Conservation (phyloP, 2,888 invertebrate species). For the Orchesella flavescens region DNA sequence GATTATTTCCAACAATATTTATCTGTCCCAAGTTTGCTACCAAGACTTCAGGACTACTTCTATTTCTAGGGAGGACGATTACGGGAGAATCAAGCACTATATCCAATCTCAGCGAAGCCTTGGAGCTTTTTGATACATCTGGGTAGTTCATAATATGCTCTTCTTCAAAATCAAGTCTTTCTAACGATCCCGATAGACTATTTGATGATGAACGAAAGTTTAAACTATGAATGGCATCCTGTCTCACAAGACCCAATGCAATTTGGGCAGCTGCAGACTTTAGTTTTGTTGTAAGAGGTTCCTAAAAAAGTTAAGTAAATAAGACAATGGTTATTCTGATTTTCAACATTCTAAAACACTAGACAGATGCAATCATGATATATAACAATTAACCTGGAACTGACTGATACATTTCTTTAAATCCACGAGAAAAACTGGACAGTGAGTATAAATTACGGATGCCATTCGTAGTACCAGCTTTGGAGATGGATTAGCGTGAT, state of each 20-base stretch:
- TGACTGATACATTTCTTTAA: conserved; percentile 84
- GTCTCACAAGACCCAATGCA: conserved; percentile 86
- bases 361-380: no score
- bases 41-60: conserved; percentile 86
- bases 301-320: conserved; percentile 40
- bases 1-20: conserved; percentile 75
- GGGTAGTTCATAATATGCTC: not conserved
- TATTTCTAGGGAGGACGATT: conserved; percentile 87
- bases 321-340: not conserved
- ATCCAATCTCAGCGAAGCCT: conserved; percentile 76
- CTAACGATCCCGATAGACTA: conserved; percentile 69
- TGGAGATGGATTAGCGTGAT: conserved; percentile 40
- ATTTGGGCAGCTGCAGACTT: conserved; percentile 94
- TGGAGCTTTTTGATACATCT: conserved; percentile 17
- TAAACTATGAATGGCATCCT: conserved; percentile 74
- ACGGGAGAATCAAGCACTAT: conserved; percentile 92
- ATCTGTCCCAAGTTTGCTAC: conserved; percentile 95
- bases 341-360: no score
- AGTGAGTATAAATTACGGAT: conserved; percentile 94
- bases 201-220: conserved; percentile 67
- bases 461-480: conserved; percentile 81
- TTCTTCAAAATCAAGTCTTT: conserved; percentile 66
- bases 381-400: conserved; percentile 69
- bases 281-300: conserved; percentile 82
- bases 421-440: conserved; percentile 88